A percentile compares a stretch with the other conserved stretches of the same genome.
phyloP scores from a whole-genome alignment of 2,888 invertebrate species.

The Parasteatoda lunata region DNA sequence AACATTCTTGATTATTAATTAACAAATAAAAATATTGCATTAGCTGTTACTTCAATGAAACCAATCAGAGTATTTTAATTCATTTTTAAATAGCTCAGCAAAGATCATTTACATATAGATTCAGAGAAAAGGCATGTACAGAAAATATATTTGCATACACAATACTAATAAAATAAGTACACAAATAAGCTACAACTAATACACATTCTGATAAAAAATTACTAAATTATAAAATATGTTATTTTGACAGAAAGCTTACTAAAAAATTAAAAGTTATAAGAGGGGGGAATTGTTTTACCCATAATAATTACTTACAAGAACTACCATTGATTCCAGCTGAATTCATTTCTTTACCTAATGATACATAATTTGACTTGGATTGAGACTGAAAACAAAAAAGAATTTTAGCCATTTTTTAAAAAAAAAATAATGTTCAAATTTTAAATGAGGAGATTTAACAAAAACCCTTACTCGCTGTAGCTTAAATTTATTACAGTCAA shows the following conservation, averaged over 20 bases:
- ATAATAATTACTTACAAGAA: slow-evolving; percentile 23
- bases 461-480: slow-evolving; percentile 48
- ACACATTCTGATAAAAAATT: background rate
- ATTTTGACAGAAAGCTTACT: no score
- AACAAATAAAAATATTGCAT: no score
- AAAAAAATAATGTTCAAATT: no score
- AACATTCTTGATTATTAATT: no score
- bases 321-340: slow-evolving; percentile 38
- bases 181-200: background rate
- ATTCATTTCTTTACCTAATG: slow-evolving; percentile 36
- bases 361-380: slow-evolving; percentile 46
- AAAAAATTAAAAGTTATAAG: no score
- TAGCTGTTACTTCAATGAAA: background rate
- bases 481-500: slow-evolving; percentile 84
- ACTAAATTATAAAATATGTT: background rate
- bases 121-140: background rate
- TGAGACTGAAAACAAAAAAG: slow-evolving; percentile 32
- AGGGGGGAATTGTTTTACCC: background rate
- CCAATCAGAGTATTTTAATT: background rate
- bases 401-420: background rate
- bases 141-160: background rate
- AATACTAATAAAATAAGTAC: background rate
- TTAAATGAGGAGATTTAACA: no score
- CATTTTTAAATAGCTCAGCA: background rate
- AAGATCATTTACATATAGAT: background rate